Evolutionary conservation across 2,113 vertebrate species (phyloP), one percentile per base, ranked within the genome.

Genomic region (Atrichornis clamosus): DNA sequence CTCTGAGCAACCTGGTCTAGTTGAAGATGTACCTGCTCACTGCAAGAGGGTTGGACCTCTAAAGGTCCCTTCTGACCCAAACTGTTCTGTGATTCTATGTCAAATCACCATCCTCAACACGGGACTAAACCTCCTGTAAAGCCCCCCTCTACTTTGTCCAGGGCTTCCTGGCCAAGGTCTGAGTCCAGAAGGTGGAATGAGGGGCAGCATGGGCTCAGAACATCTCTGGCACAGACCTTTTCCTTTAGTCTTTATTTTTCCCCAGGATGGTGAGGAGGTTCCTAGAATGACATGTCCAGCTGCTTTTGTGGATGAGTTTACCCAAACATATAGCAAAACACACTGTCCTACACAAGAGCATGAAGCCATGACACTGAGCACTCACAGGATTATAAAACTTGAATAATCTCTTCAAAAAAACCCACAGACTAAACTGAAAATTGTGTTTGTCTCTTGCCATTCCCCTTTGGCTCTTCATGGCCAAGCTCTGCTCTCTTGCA

Each of bases 221-320:
- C 19, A 47, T 53, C 20, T 47, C 59, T 1, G 4, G 9, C 26
- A 50, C 15, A 41, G 30, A 18, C 52, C 28, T 81, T 89, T 75
- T 33, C 15, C 46, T 72, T 50, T 24, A 12, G 28, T 67, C 22
- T 55, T 82, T 41, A 16, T 63, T 8, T 50, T 19, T 10, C 17
- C 10, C 9, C 0, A 3, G 46, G 12, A 28, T 7, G 15, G 17
- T 15, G 67, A 77, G 5, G 9, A n/a, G 10, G 2, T 73, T 77
- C 47, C 59, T 63, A 41, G 20, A 11, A 28, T 22, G 32, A 20
- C 52, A 33, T 53, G 9, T 58, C 59, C 42, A 58, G 28, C 21
- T 83, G 32, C n/a, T 67, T 58, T 59, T 4, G 2, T 42, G 23
- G 30, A 22, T 13, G 2, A 14, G 37, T 49, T 74, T 84, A 69